Evolutionary conservation across 35 echinoderm and acorn worm species (phyloP), one percentile per base, ranked within the genome.

Genomic region (Anneissia japonica): DNA sequence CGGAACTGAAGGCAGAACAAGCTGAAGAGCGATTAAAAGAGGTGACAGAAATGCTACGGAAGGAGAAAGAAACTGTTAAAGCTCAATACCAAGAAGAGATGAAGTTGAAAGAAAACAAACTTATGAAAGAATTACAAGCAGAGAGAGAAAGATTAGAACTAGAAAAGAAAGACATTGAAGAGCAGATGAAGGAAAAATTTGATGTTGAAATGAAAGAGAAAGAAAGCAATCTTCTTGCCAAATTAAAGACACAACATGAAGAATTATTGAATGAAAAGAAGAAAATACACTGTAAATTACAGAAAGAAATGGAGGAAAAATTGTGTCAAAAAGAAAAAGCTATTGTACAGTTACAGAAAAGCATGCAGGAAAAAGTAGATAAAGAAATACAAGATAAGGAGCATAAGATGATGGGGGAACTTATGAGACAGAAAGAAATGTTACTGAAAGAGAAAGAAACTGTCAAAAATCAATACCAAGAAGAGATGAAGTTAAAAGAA

Each of bases 251-350:
- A 64, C 73, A 74, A 37, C 81, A 80, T 35, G 34, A 40, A 73
- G 34, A 51, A 21, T 56, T 84, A 46, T 45, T 77, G 31, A 32
- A 90, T 35, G 72, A 90, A 28, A 73, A 75, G 21, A 84, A 84
- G 56, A 75, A 83, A 91, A 43, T 81, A 79, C 32, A 88, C 86
- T 11, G 79, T 78, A 37, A 82, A 72, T 74, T 84, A 90, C 33
- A 38, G 83, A 74, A 93, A 94, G 78, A 46, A 51, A 51, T 86
- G 91, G 84, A 85, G 90, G 46, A 82, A 86, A 46, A 90, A 94
- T 72, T 85, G 86, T 82, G 34, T 35, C 13, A 91, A 46, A 72
- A 82, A 43, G 35, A 90, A 30, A 85, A 93, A 29, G 41, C 87
- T 30, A 36, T 81, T 81, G 35, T 38, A 51, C 86, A 91, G 73